phyloP scores from a whole-genome alignment of 1,140 invertebrate species.

The Hylyphantes graminicola region DNA sequence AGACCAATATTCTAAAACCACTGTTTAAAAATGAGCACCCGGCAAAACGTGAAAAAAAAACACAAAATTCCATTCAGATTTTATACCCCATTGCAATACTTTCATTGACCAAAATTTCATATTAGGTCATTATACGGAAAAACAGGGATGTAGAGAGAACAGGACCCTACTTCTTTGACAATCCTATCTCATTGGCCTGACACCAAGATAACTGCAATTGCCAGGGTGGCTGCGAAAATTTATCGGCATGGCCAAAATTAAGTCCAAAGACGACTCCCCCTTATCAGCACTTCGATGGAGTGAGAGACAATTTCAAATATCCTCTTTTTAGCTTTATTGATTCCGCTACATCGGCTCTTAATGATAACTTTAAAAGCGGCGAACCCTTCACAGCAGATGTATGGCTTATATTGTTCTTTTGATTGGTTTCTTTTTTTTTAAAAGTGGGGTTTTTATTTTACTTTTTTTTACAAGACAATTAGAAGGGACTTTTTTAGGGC shows the following conservation, averaged over 20 bases:
- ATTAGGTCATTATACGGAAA: too few relatives aligned
- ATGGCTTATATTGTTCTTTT: neutral
- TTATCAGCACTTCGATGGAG: constrained; percentile 8
- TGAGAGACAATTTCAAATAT: constrained; percentile 51
- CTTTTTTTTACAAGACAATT: too few relatives aligned
- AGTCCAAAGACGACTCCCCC: constrained; percentile 23
- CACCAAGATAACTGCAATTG: constrained; percentile 42
- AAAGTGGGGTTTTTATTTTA: neutral
- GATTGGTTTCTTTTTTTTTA: neutral
- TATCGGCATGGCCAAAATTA: constrained; percentile 48
- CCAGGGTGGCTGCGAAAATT: constrained; percentile 28
- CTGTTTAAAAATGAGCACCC: too few relatives aligned
- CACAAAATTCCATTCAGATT: too few relatives aligned
- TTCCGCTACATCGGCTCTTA: constrained; percentile 5
- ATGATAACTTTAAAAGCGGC: constrained; percentile 22
- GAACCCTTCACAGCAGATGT: neutral
- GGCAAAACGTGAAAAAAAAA: too few relatives aligned
- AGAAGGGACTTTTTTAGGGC: too few relatives aligned
- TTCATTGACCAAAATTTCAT: too few relatives aligned
- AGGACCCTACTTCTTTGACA: too few relatives aligned
- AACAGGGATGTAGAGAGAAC: too few relatives aligned
- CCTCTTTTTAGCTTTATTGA: constrained; percentile 36
- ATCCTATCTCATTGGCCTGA: constrained; percentile 20
- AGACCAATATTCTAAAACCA: too few relatives aligned
- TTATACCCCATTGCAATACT: too few relatives aligned